phyloP scores from a whole-genome alignment of 2,113 vertebrate species.

The Pseudois nayaur region DNA sequence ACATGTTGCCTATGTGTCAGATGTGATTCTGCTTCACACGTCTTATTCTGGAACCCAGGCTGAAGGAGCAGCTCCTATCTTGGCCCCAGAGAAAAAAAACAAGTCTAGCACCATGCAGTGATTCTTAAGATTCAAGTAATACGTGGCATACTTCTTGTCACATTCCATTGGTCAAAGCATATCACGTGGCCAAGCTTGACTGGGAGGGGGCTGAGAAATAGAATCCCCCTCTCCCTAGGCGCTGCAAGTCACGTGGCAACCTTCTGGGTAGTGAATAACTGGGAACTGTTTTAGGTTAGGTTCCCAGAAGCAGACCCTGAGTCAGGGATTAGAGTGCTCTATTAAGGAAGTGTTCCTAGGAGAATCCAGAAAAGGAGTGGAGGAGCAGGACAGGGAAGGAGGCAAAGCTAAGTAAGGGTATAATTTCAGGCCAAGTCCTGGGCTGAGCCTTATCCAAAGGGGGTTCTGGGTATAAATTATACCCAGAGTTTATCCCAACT shows the following conservation, averaged over 20 bases:
- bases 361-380: neutral
- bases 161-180: neutral
- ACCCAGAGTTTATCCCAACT: neutral
- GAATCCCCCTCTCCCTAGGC: neutral
- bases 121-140: neutral
- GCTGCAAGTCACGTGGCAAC: neutral
- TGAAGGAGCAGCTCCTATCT: neutral
- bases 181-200: neutral
- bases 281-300: neutral
- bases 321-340: conserved; percentile 48
- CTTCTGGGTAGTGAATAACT: conserved; percentile 23
- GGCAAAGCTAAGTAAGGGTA: conserved; percentile 26
- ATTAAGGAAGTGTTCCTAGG: conserved; percentile 20
- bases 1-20: neutral
- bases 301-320: conserved; percentile 44
- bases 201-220: neutral
- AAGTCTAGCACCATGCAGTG: neutral
- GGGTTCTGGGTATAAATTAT: conserved; percentile 29
- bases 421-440: conserved; percentile 44
- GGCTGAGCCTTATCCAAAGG: neutral
- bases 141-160: neutral
- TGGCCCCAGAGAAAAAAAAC: neutral
- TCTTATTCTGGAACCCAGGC: neutral
- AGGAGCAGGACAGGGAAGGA: neutral
- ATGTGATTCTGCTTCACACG: neutral